Evolutionary conservation across 2,888 invertebrate species (phyloP), one percentile per base, ranked within the genome.

Genomic region (Cataglyphis cursor): DNA sequence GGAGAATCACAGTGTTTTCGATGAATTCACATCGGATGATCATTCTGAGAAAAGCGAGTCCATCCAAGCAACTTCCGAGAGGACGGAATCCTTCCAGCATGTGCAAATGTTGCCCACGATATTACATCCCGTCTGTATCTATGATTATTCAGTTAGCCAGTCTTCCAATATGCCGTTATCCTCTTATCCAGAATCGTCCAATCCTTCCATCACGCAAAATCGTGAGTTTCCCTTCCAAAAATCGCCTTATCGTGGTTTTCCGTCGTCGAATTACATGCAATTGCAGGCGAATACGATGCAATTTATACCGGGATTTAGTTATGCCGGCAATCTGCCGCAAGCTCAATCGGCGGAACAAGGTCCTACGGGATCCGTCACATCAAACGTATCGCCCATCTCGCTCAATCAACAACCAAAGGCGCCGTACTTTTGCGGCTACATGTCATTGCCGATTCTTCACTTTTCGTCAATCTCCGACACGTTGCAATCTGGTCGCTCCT

Each of bases 61-160:
- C 0, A 65, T 68, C 12, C 31, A 70, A 9, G 18, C 21, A 44
- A 92, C 93, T 1, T 92, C 90, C 0, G 93, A 94, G 73, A 93
- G 90, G 0, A 88, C 90, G 44, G 92, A 93, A 85, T 90, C 93
- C 8, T 91, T 91, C 70, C 93, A 94, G 70, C 94, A 93, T 64
- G 74, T 93, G 41, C 93, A 92, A 62, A 87, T 91, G 15, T 91
- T 90, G 0, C 92, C 93, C 2, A 88, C 90, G 6, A 86, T 90
- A 81, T 88, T 91, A 0, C 90, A 93, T 76, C 92, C 92, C 0
- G 88, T 94, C 1, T 94, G 94, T 59, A 89, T 89, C 59, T 90
- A 87, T 35, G 83, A 74, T 3, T 57, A 85, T 28, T 57, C 41
- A 48, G 6, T 18, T 0, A 9, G 31, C 6, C 76, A 73, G 2